Conservation (phyloP, 2,113 vertebrate species). For the Crotalus tigris region DNA sequence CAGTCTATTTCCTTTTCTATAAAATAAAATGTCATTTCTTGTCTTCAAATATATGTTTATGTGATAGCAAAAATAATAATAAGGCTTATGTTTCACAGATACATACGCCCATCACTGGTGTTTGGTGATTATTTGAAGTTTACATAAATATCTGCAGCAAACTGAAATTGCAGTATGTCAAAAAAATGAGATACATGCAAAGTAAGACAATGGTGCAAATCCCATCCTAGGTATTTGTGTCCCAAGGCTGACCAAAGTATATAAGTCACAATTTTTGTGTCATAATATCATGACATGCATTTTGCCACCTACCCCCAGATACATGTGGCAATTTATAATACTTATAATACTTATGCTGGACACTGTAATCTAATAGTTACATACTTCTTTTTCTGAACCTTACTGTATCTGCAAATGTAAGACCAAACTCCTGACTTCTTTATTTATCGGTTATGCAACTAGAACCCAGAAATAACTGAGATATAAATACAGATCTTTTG, state of each 20-base stretch:
- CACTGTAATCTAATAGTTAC: background rate
- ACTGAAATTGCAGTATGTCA: background rate
- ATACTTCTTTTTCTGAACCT: conserved; percentile 9
- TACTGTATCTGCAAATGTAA: background rate
- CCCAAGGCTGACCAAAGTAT: background rate
- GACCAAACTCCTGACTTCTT: background rate
- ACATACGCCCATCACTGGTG: background rate
- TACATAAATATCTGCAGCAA: background rate
- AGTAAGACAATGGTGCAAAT: background rate
- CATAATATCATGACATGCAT: background rate
- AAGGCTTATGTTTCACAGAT: background rate
- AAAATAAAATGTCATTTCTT: background rate
- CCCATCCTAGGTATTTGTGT: background rate
- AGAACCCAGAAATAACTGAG: background rate
- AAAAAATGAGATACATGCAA: background rate
- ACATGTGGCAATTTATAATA: background rate
- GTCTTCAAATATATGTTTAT: background rate
- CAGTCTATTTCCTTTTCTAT: background rate
- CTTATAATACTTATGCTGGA: background rate
- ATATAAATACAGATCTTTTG: conserved; percentile 9
- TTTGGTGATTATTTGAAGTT: background rate
- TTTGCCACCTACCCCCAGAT: background rate
- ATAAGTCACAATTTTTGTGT: background rate
- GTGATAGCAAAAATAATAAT: background rate
- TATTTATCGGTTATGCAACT: background rate